Base-by-base conservation (phyloP, 2,888 invertebrate genomes). In the Beris morrisii region DNA sequence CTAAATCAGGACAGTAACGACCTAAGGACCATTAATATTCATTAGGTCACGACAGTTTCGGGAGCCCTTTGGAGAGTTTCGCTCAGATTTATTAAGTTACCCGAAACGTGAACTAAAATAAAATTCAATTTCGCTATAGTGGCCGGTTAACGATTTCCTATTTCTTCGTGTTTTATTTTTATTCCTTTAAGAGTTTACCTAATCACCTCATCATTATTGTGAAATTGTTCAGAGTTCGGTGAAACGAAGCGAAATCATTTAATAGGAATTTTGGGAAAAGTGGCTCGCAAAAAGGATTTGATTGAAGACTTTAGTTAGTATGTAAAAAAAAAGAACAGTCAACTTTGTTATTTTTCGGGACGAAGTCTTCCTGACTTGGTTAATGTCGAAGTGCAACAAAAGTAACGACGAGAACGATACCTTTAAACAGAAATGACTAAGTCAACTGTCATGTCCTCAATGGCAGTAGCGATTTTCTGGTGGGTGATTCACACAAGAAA, bases 121-220 rank as follows among this genome's bases (percentile, higher is more conserved):
- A 56, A 56, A 56, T 56, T 56, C 38, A 56, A 56, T 56, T 56
- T 56, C 55, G 13, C 55, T 56, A 56, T 11, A 31, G 22, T 22
- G 22, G 30, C 13, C 11, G 31, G 54, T 11, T 5, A 38, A 38
- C 7, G 9, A 54, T 31, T 54, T 31, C 31, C 6, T 31, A 31
- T 31, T 54, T 54, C 11, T 52, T 52, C 48, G 48, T 15, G 6
- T 12, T 11, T 12, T 48, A 3, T 4, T 48, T 48, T 48, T 15
- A 12, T 48, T 6, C 13, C 48, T 59, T 48, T 48, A 59, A 32
- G 58, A 59, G 48, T 48, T 59, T 59, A 48, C 48, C 48, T 59
- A 59, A 59, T 59, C 58, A 59, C 48, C 58, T 59, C 58, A 59
- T 59, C 58, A 59, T 59, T 46, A 59, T 59, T 46, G 31, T 48